Conservation (phyloP, 2,797 vertebrate genomes). For the Sebastes glaucus region DNA sequence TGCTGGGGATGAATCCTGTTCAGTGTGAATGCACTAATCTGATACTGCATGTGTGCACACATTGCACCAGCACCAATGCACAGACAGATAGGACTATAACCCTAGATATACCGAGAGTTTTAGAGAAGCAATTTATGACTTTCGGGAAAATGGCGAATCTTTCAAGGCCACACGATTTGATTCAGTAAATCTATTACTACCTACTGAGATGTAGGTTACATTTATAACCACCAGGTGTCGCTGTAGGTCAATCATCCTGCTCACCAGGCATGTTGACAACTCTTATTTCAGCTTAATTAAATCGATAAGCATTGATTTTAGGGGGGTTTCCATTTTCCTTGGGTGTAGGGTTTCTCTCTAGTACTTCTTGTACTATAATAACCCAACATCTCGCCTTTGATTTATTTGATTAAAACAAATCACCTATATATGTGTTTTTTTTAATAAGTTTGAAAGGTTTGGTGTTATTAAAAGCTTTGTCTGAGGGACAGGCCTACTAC, state of each 20-base stretch:
- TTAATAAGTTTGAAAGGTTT: not conserved
- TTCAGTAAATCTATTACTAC: not conserved
- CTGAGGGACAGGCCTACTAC: too few species aligned
- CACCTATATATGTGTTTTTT: not conserved
- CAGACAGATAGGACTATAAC: accelerated
- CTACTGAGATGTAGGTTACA: not conserved
- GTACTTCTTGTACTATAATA: not conserved
- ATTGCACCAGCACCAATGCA: not conserved
- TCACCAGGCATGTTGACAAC: slow-evolving; percentile 17
- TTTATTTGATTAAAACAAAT: not conserved
- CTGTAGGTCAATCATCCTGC: not conserved
- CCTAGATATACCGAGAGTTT: too few species aligned
- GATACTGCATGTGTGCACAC: not conserved
- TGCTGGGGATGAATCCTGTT: not conserved
- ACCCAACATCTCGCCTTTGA: not conserved
- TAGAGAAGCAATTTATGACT: not conserved
- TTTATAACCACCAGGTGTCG: slow-evolving; percentile 42
- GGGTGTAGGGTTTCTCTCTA: slow-evolving; percentile 32
- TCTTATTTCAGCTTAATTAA: slow-evolving; percentile 62
- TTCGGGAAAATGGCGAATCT: not conserved
- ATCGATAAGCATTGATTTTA: slow-evolving; percentile 66
- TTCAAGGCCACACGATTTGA: not conserved
- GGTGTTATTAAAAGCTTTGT: not conserved
- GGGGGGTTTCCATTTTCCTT: slow-evolving; percentile 30
- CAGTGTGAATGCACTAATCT: not conserved